Percentiles rank a stretch among this genome's conserved stretches.
Conservation (phyloP, 2,113 vertebrate genomes). For the Rhipidura dahli region DNA sequence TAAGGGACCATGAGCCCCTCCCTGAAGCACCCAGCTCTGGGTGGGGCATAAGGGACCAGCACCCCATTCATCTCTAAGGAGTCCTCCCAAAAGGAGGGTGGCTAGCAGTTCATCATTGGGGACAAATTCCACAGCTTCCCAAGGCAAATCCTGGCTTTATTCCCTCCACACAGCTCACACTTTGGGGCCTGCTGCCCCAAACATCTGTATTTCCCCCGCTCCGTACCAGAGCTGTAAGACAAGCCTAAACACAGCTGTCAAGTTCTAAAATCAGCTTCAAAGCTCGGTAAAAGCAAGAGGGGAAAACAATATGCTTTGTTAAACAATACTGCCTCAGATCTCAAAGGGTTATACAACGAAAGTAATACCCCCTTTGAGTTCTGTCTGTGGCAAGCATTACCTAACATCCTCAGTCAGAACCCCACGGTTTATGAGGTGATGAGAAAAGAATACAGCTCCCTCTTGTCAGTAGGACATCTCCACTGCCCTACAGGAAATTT, state of each 20-base stretch:
- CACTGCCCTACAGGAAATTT: not conserved
- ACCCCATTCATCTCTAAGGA: not conserved
- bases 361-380: slow-evolving; percentile 38
- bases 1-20: not conserved
- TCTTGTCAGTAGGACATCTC: slow-evolving; percentile 30
- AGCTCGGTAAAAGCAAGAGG: slow-evolving; percentile 42
- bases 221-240: not conserved
- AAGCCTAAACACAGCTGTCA: slow-evolving; percentile 66
- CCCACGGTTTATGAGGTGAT: slow-evolving; percentile 57
- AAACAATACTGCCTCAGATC: slow-evolving; percentile 34
- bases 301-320: slow-evolving; percentile 42
- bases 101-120: not conserved
- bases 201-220: not conserved
- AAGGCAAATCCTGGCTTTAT: not conserved
- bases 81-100: not conserved
- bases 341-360: slow-evolving; percentile 40
- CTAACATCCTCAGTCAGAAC: slow-evolving; percentile 44
- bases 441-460: slow-evolving; percentile 56
- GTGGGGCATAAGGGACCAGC: not conserved
- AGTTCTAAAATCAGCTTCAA: slow-evolving; percentile 59
- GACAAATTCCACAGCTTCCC: not conserved
- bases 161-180: not conserved
- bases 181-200: not conserved
- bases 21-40: not conserved
- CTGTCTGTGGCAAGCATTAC: slow-evolving; percentile 45